Conservation (phyloP, 2,888 invertebrate genomes). For the Formica aserva region DNA sequence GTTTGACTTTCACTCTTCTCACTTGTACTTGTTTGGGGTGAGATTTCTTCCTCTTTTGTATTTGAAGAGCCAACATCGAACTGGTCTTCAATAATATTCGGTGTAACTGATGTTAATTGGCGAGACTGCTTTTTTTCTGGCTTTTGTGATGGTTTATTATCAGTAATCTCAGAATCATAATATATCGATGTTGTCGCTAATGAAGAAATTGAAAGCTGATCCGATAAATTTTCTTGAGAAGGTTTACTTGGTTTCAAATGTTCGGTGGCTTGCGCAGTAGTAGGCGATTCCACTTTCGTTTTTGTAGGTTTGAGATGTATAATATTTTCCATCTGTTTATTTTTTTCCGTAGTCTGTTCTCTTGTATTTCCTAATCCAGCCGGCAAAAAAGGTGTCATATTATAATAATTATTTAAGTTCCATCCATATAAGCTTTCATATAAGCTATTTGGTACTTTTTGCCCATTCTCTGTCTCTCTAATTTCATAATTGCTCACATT, state of each 20-base stretch:
- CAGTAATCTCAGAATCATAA: neutral
- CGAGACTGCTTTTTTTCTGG: neutral
- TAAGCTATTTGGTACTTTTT: neutral
- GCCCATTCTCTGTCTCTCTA: neutral
- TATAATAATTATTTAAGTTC: constrained; percentile 28
- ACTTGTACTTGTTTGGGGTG: neutral
- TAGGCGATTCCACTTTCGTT: neutral
- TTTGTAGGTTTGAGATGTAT: neutral
- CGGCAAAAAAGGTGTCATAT: neutral
- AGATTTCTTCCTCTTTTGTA: neutral
- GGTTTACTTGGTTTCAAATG: neutral
- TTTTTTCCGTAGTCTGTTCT: neutral
- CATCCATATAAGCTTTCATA: neutral
- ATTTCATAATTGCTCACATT: neutral
- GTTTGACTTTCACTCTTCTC: neutral
- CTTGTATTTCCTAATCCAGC: neutral
- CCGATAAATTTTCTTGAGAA: neutral
- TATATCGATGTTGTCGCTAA: neutral
- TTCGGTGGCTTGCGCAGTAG: neutral
- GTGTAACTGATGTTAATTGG: too few relatives aligned
- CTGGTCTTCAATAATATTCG: neutral
- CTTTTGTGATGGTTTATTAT: neutral
- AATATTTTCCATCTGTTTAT: neutral
- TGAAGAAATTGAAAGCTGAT: neutral
- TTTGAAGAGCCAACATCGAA: neutral